Percentiles rank a stretch among this genome's conserved stretches.
These are phyloP conservation scores for Callithrix jacchus DNA, from an alignment of 2,113 vertebrate genomes.

Conservation along the genomic window DNA sequence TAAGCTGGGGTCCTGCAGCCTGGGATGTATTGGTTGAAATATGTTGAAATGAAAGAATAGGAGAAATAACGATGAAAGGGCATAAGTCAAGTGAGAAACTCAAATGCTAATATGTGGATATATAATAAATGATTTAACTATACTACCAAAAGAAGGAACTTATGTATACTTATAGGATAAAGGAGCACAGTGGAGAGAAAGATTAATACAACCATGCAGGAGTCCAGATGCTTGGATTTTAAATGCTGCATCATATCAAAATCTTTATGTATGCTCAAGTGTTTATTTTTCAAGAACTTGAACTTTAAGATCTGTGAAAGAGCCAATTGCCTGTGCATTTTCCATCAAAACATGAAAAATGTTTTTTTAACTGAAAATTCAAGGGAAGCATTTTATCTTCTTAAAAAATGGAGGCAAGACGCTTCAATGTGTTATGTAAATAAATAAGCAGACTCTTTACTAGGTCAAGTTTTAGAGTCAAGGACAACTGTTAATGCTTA, in stretches of 20 bases:
- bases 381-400: background rate
- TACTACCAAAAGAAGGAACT: background rate
- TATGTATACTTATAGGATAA: background rate
- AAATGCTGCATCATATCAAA: slow-evolving; percentile 8
- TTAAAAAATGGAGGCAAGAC: background rate
- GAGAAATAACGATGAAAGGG: background rate
- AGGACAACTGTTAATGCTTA: slow-evolving; percentile 11
- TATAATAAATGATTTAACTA: background rate
- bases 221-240: background rate
- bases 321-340: slow-evolving; percentile 6
- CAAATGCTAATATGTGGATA: background rate
- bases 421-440: background rate
- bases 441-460: background rate
- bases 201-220: background rate
- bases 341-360: background rate
- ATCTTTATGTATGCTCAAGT: background rate
- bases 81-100: background rate
- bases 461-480: slow-evolving; percentile 46
- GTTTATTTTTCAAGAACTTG: slow-evolving; percentile 25
- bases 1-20: background rate
- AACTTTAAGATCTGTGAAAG: slow-evolving; percentile 11
- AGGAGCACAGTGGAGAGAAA: background rate
- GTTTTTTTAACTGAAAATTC: slow-evolving; percentile 31
- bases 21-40: background rate
- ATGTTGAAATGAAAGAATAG: background rate